These are phyloP conservation scores for Marisa cornuarietis DNA, from an alignment of 1,140 invertebrate species.

Conservation along the genomic window DNA sequence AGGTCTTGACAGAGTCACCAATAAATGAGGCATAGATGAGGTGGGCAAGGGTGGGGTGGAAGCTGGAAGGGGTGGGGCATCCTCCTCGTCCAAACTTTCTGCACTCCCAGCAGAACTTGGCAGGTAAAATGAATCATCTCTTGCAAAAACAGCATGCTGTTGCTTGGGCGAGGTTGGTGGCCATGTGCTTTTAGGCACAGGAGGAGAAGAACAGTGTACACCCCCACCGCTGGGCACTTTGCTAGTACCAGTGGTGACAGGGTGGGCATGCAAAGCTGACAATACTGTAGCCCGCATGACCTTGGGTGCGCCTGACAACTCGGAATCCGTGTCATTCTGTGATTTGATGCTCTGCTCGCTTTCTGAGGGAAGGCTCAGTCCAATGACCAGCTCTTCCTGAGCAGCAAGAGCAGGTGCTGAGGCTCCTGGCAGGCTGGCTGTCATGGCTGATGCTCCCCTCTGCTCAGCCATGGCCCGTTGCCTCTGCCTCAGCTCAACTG, in stretches of 20 bases:
- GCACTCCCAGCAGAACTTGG: constrained; percentile 30
- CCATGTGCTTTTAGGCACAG: constrained; percentile 9
- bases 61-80: constrained; percentile 28
- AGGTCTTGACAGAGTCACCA: constrained; percentile 8
- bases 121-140: constrained; percentile 38
- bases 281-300: constrained; percentile 22
- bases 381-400: constrained; percentile 34
- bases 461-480: constrained; percentile 20
- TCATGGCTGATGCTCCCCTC: constrained; percentile 29
- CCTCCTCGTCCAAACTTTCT: constrained; percentile 28
- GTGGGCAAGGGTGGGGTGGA: constrained; percentile 17
- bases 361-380: constrained; percentile 54
- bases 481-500: constrained; percentile 15
- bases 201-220: neutral
- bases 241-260: neutral
- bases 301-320: constrained; percentile 22
- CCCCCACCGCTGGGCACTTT: neutral
- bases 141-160: constrained; percentile 21
- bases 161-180: constrained; percentile 26
- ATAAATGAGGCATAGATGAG: neutral
- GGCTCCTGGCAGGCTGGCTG: constrained; percentile 8
- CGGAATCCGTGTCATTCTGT: constrained; percentile 62
- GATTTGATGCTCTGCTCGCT: constrained; percentile 39
- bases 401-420: constrained; percentile 11
- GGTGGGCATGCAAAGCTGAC: neutral